Evolutionary conservation across 2,797 vertebrate genomes (phyloP), one percentile per base, ranked within the genome.

Genomic region (Morelia viridis): DNA sequence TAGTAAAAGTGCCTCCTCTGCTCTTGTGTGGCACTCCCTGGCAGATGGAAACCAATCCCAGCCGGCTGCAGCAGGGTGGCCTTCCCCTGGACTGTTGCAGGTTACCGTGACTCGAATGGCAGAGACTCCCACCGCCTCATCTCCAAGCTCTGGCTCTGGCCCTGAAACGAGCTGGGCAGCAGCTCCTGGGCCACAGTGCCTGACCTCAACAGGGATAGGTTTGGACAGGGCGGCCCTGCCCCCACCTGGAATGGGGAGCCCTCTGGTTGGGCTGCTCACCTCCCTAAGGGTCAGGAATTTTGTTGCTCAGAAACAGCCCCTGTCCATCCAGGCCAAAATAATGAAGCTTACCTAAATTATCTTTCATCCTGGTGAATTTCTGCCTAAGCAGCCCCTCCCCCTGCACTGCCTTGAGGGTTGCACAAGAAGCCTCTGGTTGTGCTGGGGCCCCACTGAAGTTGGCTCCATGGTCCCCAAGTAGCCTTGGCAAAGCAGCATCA

Each of bases 291-390:
- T 13, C 5, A 11, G 86, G 10, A 61, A 15, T 0, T 5, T 13
- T 5, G 11, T 7, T 85, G 84, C 84, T 85, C 53, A 1, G 28
- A 28, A 62, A 62, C 15, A 62, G 12, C 1, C 46, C 46, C 53
- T 4, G 4, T 85, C 50, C 10, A 10, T 26, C 80, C 19, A 2
- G 19, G 35, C 26, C 83, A 56, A 56, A 85, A 17, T 15, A n/a
- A 85, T 53, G 41, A 2, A 22, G 41, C 24, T 24, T 50, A 12
- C 10, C 80, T 12, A 24, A 22, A 26, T 84, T 26, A 84, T 8
- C 91, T 92, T 88, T 71, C 93, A 46, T 58, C 88, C 3, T 26
- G 26, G 53, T 15, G 84, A 71, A 17, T 31, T 71, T 71, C 65
- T 71, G 65, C 13, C 65, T 35, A 31, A 31, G 13, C 13, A 35